Percentiles rank a stretch among this genome's conserved stretches.
Conservation (phyloP, 2,888 invertebrate species). For the Plebejus melissa region DNA sequence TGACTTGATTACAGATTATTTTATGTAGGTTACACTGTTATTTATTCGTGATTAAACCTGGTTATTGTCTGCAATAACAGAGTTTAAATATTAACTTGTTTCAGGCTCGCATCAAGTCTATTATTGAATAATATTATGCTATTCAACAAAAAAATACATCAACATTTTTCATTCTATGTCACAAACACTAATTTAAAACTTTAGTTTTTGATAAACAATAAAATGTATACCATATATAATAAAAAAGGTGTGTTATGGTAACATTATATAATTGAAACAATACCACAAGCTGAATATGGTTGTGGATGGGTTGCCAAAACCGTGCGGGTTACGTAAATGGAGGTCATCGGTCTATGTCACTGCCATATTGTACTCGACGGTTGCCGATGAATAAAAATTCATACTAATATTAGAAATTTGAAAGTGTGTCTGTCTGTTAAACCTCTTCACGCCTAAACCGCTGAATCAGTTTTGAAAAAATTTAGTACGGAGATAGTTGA, state of each 20-base stretch:
- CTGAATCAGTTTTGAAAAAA: background rate
- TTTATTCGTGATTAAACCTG: background rate
- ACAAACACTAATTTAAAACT: too few species aligned
- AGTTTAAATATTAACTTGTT: too few species aligned
- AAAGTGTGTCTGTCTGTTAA: too few species aligned
- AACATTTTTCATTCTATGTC: too few species aligned
- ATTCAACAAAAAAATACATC: too few species aligned
- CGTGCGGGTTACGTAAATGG: slow-evolving; percentile 19
- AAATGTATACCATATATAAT: background rate
- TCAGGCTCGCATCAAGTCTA: too few species aligned
- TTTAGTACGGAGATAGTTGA: too few species aligned
- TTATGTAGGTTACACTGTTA: slow-evolving; percentile 9
- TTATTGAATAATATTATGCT: too few species aligned
- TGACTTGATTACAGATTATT: slow-evolving; percentile 11
- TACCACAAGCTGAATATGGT: slow-evolving; percentile 9
- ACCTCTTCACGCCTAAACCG: background rate
- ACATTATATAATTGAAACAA: slow-evolving; percentile 14
- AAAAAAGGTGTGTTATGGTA: background rate
- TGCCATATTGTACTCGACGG: background rate
- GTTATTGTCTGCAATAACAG: background rate
- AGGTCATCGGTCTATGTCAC: slow-evolving; percentile 11
- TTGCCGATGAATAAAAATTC: background rate
- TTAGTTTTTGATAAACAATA: too few species aligned
- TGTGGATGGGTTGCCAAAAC: slow-evolving; percentile 1
- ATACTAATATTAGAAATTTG: too few species aligned